Evolutionary conservation across 2,113 vertebrate genomes (phyloP), one percentile per base, ranked within the genome.

Genomic region (Oxygymnocypris stewartii): DNA sequence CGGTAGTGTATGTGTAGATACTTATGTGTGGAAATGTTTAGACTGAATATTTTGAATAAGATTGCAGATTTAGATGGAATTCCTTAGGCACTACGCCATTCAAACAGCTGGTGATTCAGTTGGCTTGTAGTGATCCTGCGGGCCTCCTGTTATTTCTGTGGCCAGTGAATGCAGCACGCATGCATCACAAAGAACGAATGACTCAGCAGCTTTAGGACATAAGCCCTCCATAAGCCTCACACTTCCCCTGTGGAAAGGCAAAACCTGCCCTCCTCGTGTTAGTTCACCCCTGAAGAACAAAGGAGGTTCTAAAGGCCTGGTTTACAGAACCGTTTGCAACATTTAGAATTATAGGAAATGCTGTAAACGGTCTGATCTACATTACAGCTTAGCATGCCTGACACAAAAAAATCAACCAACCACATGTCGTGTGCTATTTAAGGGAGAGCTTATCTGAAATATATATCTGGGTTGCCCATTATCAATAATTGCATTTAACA

Each of bases 141-240:
- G 71, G 79, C 79, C 85, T 86, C 78, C 51, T 76, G 79, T 23
- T 81, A 40, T 73, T 81, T 82, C 71, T 76, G 85, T 73, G 37
- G 85, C 25, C 78, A 49, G 31, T 79, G 84, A 85, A 85, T 85
- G 51, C 78, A 61, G n/a, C 12, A 12, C 0, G 13, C 51, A 73
- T 76, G 77, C 79, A 47, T 18, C 18, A 87, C 44, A 90, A 88
- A 88, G 81, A 86, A 90, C 37, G 69, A 85, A 83, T 47, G 25
- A 86, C 44, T 88, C 86, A 82, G 89, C 89, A 90, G 84, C 82
- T 90, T 88, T 87, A 69, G 73, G 28, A 85, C 67, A 61, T 85
- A 77, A 87, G 57, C 86, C 82, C 65, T 69, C 84, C 35, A 74
- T 90, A 88, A 88, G 89, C 87, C 87, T 79, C 61, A 44, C 42